Base-by-base conservation (phyloP, 2,888 invertebrate species). In the Oscheius sp. region DNA sequence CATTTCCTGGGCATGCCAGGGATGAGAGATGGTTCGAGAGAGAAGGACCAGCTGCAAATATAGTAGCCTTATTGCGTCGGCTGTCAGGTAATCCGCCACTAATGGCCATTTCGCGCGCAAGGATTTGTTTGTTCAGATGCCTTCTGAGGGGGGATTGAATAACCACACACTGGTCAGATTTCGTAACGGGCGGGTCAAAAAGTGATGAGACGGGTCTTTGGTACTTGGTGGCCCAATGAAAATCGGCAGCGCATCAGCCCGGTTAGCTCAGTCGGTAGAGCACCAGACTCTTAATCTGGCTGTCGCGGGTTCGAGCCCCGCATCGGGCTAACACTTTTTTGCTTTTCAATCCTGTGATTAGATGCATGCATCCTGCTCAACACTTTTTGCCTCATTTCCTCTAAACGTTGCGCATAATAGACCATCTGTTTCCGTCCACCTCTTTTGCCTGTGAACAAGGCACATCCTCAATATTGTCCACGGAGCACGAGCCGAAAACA, bases 231-330 rank as follows among this genome's bases (percentile, higher is more conserved):
- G 7, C 42, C 42, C 7, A 42, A 42, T 42, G 42, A 42, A 42
- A 42, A 5, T 42, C 7, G 7, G 42, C 0, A 42, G 42, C 7
- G 0, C 42, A 42, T 42, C 42, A 42, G 84, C 81, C 83, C 84
- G 85, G 85, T 86, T 86, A 86, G 85, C 86, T 86, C 85, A 86
- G 86, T 85, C 85, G 85, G 85, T 85, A 85, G 85, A 85, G 85
- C 85, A 85, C 85, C 85, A 85, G 85, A 85, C 85, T 85, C 85
- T 85, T 85, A 85, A 85, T 85, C 85, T 85, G 85, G 85, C 80
- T 85, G 85, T 85, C 85, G 84, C 85, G 86, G 86, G 85, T 86
- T 86, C 85, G 86, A 86, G 86, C 85, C 86, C 85, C 86, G 84
- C 84, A 85, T 85, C 83, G 85, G 84, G 85, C 85, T 85, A 5